Base-by-base conservation (phyloP, 2,888 invertebrate genomes). In the Protophormia terraenovae region DNA sequence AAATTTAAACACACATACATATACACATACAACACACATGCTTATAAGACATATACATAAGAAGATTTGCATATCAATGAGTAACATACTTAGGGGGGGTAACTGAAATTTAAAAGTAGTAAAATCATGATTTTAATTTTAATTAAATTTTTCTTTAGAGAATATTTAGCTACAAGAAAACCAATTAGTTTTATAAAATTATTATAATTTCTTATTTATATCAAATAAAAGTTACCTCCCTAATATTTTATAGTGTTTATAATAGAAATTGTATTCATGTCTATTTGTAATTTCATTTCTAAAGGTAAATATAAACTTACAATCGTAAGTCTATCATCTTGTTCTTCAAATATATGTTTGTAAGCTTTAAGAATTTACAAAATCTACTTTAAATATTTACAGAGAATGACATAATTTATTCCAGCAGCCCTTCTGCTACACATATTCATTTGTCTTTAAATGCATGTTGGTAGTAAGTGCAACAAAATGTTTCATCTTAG, bases 31-130 rank as follows among this genome's bases (percentile, higher is more conserved):
- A n/a, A 35, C 16, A 69, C 32, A 32, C 10, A 14, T 27, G n/a
- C n/a, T 24, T 27, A 27, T 12, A 27, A 53, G 24, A 35, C 19
- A 32, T 41, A 19, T 22, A n/a, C 4, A 35, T 32, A 12, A 3
- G 38, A 38, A 38, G 62, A 75, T 27, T 50, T 75, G 53, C 50
- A 75, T 50, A 75, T 16, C 16, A 38, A 27, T 75, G 35, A 35
- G 38, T 35, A n/a, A n/a, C n/a, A n/a, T n/a, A n/a, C n/a, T n/a
- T n/a, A n/a, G n/a, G n/a, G n/a, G n/a, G n/a, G n/a, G n/a, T n/a
- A n/a, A n/a, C n/a, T n/a, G n/a, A n/a, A n/a, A n/a, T n/a, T n/a
- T n/a, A n/a, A n/a, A n/a, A n/a, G n/a, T n/a, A n/a, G n/a, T n/a
- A n/a, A n/a, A n/a, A n/a, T n/a, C n/a, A 12, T 35, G 12, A 50